A percentile compares a stretch with the other conserved stretches of the same genome.
Conservation (phyloP, 1,140 invertebrate species). For the Plectrocnemia conspersa region DNA sequence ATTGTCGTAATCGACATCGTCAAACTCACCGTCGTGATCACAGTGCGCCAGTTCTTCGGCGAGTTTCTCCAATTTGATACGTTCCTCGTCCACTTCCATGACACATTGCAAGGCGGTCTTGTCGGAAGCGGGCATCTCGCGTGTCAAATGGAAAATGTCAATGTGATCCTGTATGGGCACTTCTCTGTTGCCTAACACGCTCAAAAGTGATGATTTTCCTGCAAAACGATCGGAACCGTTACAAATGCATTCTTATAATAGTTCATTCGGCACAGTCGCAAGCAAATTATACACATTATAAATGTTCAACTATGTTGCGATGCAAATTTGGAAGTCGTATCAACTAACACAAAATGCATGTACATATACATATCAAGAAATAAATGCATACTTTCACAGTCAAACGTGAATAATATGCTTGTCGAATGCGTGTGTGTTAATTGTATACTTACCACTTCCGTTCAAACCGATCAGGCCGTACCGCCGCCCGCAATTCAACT, state of each 20-base stretch:
- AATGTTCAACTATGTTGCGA: no score
- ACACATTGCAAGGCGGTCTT: constrained; percentile 91
- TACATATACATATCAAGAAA: no score
- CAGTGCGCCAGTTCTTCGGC: constrained; percentile 84
- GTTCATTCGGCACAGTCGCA: no score
- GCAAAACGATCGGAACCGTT: constrained; percentile 34
- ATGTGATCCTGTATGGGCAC: constrained; percentile 95
- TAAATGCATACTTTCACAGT: no score
- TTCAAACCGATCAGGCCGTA: constrained; percentile 96
- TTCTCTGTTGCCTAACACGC: constrained; percentile 88
- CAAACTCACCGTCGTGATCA: constrained; percentile 71
- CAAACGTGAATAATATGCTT: background rate
- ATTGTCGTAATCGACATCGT: no score
- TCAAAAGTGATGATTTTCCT: constrained; percentile 90
- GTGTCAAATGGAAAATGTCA: constrained; percentile 95
- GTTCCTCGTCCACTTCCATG: constrained; percentile 96
- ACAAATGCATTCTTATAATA: no score
- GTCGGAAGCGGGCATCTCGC: constrained; percentile 95
- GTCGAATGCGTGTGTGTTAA: background rate
- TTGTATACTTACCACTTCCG: constrained; percentile 74
- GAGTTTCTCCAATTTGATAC: constrained; percentile 84
- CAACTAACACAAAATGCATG: no score
- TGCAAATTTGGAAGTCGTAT: no score
- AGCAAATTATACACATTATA: no score
- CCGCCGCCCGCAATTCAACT: constrained; percentile 93